A percentile compares a stretch with the other conserved stretches of the same genome.
phyloP scores from a whole-genome alignment of 2,888 invertebrate species.

The Hyposoter dolosus region DNA sequence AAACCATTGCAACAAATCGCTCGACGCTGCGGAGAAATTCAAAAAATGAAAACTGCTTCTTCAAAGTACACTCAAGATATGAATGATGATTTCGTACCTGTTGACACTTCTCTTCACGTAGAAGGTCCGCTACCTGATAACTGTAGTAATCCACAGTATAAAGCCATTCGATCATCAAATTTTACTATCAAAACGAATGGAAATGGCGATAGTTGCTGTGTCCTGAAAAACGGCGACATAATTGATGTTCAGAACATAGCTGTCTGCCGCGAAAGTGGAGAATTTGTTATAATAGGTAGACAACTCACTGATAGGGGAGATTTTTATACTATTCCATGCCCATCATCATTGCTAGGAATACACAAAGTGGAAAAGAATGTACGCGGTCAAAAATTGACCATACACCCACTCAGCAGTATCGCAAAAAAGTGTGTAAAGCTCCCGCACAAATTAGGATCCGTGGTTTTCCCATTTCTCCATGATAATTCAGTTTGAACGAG shows the following conservation, averaged over 20 bases:
- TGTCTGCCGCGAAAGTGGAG: constrained; percentile 46
- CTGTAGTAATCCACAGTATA: constrained; percentile 53
- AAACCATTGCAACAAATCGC: constrained; percentile 52
- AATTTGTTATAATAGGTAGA: constrained; percentile 51
- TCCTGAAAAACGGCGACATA: constrained; percentile 45
- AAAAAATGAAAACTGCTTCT: constrained; percentile 50
- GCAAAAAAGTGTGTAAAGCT: constrained; percentile 37
- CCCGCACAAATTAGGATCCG: constrained; percentile 42
- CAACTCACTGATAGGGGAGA: constrained; percentile 44
- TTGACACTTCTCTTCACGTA: constrained; percentile 52
- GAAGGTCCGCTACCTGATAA: constrained; percentile 52
- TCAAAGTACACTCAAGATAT: constrained; percentile 46
- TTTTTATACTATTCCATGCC: constrained; percentile 50
- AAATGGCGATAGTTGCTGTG: constrained; percentile 52
- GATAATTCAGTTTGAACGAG: constrained; percentile 42
- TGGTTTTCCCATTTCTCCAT: constrained; percentile 48
- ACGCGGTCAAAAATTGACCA: constrained; percentile 10
- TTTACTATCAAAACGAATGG: constrained; percentile 46
- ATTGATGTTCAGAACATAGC: constrained; percentile 55
- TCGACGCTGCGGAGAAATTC: constrained; percentile 51
- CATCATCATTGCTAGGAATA: constrained; percentile 42
- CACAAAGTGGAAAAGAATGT: constrained; percentile 34
- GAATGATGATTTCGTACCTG: constrained; percentile 57
- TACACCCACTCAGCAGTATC: constrained; percentile 32
- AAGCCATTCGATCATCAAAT: constrained; percentile 51